These are phyloP conservation scores for Orius laevigatus DNA, from an alignment of 1,140 invertebrate species.

Conservation along the genomic window DNA sequence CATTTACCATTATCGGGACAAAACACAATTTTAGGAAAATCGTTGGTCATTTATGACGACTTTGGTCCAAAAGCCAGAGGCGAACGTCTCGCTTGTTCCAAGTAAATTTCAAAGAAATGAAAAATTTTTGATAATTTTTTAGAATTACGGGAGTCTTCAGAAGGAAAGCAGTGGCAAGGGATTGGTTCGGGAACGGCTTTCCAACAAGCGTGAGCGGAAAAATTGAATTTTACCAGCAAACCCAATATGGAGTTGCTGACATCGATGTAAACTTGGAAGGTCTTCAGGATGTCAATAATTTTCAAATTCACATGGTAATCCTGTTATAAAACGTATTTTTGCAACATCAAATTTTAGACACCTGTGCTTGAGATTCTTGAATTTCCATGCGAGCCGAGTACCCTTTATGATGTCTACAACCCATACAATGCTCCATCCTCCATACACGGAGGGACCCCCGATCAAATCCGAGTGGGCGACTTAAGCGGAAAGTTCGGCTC, in stretches of 20 bases:
- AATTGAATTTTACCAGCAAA: conserved; percentile 68
- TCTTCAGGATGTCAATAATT: conserved; percentile 47
- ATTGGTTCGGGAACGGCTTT: conserved; percentile 72
- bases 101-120: too few relatives aligned
- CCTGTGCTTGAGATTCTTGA: conserved; percentile 63
- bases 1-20: conserved; percentile 60
- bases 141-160: conserved; percentile 58
- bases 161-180: conserved; percentile 65
- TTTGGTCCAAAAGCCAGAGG: conserved; percentile 70
- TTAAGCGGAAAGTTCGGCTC: conserved; percentile 78
- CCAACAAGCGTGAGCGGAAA: conserved; percentile 44
- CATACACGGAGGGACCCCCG: conserved; percentile 38
- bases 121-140: conserved; percentile 21
- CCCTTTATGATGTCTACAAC: conserved; percentile 69
- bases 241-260: conserved; percentile 65
- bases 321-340: not conserved
- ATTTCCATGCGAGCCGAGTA: conserved; percentile 71
- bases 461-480: conserved; percentile 81
- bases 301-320: conserved; percentile 65
- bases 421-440: conserved; percentile 31
- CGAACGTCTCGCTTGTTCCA: conserved; percentile 71
- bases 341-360: conserved; percentile 34
- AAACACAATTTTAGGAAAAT: conserved; percentile 58
- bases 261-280: conserved; percentile 62
- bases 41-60: conserved; percentile 78